phyloP scores from a whole-genome alignment of 35 echinoderm and acorn worm species.

The Patiria miniata region DNA sequence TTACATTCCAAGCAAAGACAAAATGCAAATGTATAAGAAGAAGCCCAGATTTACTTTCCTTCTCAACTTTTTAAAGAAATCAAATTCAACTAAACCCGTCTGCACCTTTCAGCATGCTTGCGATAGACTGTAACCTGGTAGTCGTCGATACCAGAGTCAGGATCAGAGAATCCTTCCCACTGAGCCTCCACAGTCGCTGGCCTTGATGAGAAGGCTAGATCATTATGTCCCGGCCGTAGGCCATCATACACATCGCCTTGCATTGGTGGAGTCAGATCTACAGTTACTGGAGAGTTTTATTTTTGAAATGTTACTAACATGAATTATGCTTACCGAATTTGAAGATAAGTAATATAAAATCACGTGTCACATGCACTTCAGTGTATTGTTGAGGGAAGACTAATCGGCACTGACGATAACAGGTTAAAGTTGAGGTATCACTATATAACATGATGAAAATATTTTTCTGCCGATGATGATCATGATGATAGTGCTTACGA shows the following conservation, averaged over 20 bases:
- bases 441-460: too few species aligned
- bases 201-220: slow-evolving; percentile 42
- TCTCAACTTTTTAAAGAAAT: background rate
- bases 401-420: too few species aligned
- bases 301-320: too few species aligned
- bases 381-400: too few species aligned
- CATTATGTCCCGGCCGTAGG: background rate
- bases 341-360: too few species aligned
- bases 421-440: too few species aligned
- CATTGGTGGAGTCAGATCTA: slow-evolving; percentile 48
- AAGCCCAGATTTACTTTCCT: background rate
- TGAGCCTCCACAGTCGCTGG: slow-evolving; percentile 44
- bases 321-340: too few species aligned
- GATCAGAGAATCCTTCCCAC: slow-evolving; percentile 49
- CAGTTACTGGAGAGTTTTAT: slow-evolving; percentile 39
- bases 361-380: too few species aligned
- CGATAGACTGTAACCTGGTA: slow-evolving; percentile 26
- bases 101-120: background rate
- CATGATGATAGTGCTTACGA: too few species aligned
- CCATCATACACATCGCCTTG: slow-evolving; percentile 44
- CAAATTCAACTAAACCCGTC: background rate
- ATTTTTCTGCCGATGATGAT: too few species aligned
- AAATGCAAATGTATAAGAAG: background rate
- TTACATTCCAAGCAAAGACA: background rate
- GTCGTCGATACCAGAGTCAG: slow-evolving; percentile 43